A percentile compares a stretch with the other conserved stretches of the same genome.
Conservation (phyloP, 2,888 invertebrate species). For the Lacanobia oleracea region DNA sequence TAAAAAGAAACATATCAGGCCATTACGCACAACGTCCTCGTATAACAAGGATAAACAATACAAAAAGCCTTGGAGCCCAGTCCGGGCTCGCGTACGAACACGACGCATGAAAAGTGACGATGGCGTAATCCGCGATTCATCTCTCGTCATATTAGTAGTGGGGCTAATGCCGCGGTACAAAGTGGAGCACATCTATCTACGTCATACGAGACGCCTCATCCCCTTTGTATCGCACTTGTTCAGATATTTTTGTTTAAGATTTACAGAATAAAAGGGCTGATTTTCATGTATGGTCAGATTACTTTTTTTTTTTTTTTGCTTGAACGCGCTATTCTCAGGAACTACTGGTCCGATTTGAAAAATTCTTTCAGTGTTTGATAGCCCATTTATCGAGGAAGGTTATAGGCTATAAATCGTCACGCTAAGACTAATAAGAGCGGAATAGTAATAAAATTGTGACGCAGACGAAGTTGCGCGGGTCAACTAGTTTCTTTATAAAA, state of each 20-base stretch:
- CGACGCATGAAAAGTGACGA: slow-evolving; percentile 73
- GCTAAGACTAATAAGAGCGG: too few species aligned
- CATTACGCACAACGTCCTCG: slow-evolving; percentile 23
- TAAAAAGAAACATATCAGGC: slow-evolving; percentile 39
- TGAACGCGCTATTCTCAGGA: too few species aligned
- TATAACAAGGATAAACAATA: slow-evolving; percentile 58
- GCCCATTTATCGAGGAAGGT: too few species aligned
- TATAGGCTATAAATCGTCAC: too few species aligned
- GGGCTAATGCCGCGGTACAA: slow-evolving; percentile 80
- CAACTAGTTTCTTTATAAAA: too few species aligned
- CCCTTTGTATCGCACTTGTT: slow-evolving; percentile 39
- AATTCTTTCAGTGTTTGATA: too few species aligned
- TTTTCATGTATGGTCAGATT: background rate
- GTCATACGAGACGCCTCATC: slow-evolving; percentile 64
- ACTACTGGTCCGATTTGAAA: too few species aligned
- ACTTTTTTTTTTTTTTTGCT: too few species aligned
- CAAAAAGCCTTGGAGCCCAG: slow-evolving; percentile 48
- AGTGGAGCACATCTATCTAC: slow-evolving; percentile 77
- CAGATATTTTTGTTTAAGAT: slow-evolving; percentile 18
- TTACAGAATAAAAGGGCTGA: background rate
- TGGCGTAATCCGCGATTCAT: slow-evolving; percentile 81
- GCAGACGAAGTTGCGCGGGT: too few species aligned
- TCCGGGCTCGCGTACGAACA: slow-evolving; percentile 36
- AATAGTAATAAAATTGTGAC: too few species aligned
- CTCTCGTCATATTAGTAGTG: slow-evolving; percentile 84